These are phyloP conservation scores for Mohoua ochrocephala DNA, from an alignment of 2,113 vertebrate species.

Conservation along the genomic window DNA sequence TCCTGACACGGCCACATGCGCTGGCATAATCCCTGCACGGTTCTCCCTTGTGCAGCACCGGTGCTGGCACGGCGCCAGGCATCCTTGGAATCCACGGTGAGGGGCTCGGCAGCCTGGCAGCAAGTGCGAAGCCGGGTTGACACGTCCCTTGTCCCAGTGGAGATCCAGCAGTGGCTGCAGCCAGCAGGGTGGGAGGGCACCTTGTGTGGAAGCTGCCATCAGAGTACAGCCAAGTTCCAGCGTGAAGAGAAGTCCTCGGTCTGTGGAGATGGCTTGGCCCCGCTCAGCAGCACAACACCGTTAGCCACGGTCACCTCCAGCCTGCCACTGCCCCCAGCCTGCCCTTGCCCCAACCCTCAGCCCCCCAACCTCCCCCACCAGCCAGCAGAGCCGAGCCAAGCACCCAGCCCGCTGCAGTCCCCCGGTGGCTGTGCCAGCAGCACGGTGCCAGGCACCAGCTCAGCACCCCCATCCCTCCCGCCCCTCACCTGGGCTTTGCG, in stretches of 20 bases:
- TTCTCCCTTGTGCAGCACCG: accelerated
- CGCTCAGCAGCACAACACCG: not conserved
- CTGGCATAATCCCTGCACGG: not conserved
- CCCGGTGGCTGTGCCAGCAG: not conserved
- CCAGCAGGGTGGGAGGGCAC: not conserved
- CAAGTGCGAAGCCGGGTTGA: not conserved
- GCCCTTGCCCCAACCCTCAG: too few relatives aligned
- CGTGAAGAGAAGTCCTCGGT: not conserved
- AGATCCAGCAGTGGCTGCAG: not conserved
- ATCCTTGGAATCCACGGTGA: not conserved
- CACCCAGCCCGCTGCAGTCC: not conserved
- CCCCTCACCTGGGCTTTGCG: conserved; percentile 92
- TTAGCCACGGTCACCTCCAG: not conserved
- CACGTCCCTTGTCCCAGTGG: accelerated
- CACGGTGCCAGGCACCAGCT: accelerated
- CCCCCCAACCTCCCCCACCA: not conserved
- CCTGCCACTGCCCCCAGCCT: not conserved
- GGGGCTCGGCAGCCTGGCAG: not conserved
- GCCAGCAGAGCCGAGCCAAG: not conserved
- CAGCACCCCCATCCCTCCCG: not conserved
- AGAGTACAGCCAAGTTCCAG: not conserved
- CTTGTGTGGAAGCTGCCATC: accelerated
- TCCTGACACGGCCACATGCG: accelerated
- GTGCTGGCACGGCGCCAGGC: accelerated
- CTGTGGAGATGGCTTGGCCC: not conserved